Evolutionary conservation across 2,888 invertebrate species (phyloP).

Genomic region (Orthosia gothica): DNA sequence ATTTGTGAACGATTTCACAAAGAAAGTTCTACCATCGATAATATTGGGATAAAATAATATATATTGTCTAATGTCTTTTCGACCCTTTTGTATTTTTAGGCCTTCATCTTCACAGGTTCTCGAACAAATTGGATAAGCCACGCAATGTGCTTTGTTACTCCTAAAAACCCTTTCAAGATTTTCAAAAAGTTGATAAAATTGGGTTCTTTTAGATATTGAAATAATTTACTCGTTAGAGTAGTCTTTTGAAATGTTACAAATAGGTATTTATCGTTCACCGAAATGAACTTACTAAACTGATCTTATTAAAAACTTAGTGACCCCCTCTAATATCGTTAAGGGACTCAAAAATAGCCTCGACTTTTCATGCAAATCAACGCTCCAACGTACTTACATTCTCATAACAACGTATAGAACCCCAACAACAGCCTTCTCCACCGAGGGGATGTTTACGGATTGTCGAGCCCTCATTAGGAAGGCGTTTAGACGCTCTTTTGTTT

Average conservation of each 20-base stretch:
- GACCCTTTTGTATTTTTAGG: slow-evolving; percentile 51
- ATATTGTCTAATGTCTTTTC: slow-evolving; percentile 51
- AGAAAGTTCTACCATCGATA: slow-evolving; percentile 65
- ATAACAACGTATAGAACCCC: slow-evolving; percentile 1
- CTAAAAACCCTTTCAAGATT: slow-evolving; percentile 32
- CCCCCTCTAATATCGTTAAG: not conserved
- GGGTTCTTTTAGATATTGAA: not conserved
- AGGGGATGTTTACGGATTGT: slow-evolving; percentile 43
- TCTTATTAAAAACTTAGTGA: not conserved
- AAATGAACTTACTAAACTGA: not conserved
- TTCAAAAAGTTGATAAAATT: slow-evolving; percentile 12
- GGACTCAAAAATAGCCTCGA: not conserved
- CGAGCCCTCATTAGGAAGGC: slow-evolving; percentile 50
- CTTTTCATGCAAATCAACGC: not conserved
- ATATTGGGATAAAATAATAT: slow-evolving; percentile 60
- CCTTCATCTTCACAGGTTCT: slow-evolving; percentile 45
- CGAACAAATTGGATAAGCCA: slow-evolving; percentile 51
- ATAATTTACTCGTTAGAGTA: no score
- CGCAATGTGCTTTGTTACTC: slow-evolving; percentile 47
- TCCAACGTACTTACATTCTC: not conserved
- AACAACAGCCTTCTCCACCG: slow-evolving; percentile 18
- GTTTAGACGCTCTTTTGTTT: slow-evolving; percentile 46
- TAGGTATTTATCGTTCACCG: not conserved
- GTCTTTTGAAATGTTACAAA: slow-evolving; percentile 5
- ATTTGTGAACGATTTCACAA: slow-evolving; percentile 66